phyloP scores from a whole-genome alignment of 2,797 vertebrate species.

The Acanthiza pusilla region DNA sequence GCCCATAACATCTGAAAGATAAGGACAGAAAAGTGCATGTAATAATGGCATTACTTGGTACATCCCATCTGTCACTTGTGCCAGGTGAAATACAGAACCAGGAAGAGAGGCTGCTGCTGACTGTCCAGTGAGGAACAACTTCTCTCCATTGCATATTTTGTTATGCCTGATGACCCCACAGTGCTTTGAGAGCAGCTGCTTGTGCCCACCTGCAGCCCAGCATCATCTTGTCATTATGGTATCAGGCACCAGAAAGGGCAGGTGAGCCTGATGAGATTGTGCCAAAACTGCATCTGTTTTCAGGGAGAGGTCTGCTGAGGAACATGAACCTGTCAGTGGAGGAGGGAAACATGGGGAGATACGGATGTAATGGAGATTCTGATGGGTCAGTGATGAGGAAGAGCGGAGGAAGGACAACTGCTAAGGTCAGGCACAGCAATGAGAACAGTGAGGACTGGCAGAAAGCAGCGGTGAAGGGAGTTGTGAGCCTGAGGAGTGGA shows the following conservation, averaged over 20 bases:
- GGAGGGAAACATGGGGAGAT: not conserved
- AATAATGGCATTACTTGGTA: not conserved
- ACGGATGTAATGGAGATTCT: not conserved
- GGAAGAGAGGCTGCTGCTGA: not conserved
- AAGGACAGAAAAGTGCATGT: not conserved
- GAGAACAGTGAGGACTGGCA: not conserved
- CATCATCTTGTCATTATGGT: not conserved
- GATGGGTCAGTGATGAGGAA: not conserved
- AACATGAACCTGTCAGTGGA: not conserved
- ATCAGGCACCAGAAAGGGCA: not conserved
- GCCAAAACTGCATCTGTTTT: not conserved
- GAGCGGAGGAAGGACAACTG: not conserved
- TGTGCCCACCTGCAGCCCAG: not conserved
- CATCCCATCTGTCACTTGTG: fast-evolving
- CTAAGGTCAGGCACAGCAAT: not conserved
- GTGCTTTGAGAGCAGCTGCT: not conserved
- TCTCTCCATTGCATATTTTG: not conserved
- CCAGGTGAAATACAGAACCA: not conserved
- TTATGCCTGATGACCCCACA: not conserved
- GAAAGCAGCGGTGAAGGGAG: not conserved
- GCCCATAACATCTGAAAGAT: not conserved
- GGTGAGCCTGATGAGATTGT: not conserved
- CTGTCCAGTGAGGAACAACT: fast-evolving
- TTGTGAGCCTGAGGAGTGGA: not conserved
- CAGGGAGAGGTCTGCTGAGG: not conserved